These are phyloP conservation scores for Belonocnema kinseyi DNA, from an alignment of 1,140 invertebrate genomes.

Conservation along the genomic window DNA sequence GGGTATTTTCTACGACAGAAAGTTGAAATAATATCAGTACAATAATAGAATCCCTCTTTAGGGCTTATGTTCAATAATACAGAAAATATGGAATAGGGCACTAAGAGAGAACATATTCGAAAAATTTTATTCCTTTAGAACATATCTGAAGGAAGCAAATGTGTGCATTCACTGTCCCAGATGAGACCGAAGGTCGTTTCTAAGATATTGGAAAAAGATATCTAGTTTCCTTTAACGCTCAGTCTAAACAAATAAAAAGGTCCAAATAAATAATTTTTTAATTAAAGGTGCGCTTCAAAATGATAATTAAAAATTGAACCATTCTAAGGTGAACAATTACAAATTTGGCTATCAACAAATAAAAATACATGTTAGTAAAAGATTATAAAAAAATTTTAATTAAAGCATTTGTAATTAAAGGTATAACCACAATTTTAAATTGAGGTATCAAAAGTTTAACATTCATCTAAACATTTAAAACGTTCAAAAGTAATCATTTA, in stretches of 20 bases:
- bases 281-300: neutral
- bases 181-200: neutral
- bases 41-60: neutral
- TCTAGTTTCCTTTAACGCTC: neutral
- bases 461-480: too few relatives aligned
- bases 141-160: neutral
- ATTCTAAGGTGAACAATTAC: too few relatives aligned
- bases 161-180: neutral
- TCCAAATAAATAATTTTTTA: too few relatives aligned
- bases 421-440: too few relatives aligned
- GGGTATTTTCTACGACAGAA: too few relatives aligned
- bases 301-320: neutral
- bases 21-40: too few relatives aligned
- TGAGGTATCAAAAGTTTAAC: too few relatives aligned
- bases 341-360: too few relatives aligned
- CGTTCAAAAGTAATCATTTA: too few relatives aligned
- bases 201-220: constrained; percentile 2
- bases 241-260: neutral
- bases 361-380: too few relatives aligned
- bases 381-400: too few relatives aligned
- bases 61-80: neutral
- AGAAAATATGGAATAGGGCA: neutral
- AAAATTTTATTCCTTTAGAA: neutral
- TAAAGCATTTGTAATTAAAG: too few relatives aligned
- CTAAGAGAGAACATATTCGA: neutral